Conservation (phyloP, 2,797 vertebrate genomes). For the Yasuhikotakia modesta region DNA sequence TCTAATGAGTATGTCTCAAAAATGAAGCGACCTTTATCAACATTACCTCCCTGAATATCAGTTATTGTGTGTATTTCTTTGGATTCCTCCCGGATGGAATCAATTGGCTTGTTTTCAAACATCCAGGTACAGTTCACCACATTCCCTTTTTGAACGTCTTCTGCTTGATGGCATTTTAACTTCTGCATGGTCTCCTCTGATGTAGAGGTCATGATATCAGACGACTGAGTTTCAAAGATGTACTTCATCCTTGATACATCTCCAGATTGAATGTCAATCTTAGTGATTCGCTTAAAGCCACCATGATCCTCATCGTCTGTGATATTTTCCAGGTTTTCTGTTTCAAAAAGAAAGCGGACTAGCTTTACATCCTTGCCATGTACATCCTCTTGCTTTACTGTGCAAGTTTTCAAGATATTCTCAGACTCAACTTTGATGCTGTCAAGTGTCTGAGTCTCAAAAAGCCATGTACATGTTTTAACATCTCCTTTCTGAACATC, state of each 20-base stretch:
- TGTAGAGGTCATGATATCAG: slow-evolving; percentile 86
- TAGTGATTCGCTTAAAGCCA: slow-evolving; percentile 79
- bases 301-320: slow-evolving; percentile 78
- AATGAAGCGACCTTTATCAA: slow-evolving; percentile 86
- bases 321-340: slow-evolving; percentile 88
- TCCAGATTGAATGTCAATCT: slow-evolving; percentile 86
- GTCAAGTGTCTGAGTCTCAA: slow-evolving; percentile 91
- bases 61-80: slow-evolving; percentile 77
- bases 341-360: slow-evolving; percentile 90
- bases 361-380: slow-evolving; percentile 87
- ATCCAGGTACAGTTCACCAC: slow-evolving; percentile 87
- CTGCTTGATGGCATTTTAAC: slow-evolving; percentile 80
- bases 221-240: slow-evolving; percentile 87
- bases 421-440: slow-evolving; percentile 84
- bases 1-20: slow-evolving; percentile 92
- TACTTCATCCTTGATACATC: slow-evolving; percentile 89
- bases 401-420: slow-evolving; percentile 79
- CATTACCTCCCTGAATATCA: slow-evolving; percentile 87
- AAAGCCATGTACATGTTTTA: slow-evolving; percentile 90
- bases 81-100: slow-evolving; percentile 73
- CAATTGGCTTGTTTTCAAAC: slow-evolving; percentile 90
- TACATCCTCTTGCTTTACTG: slow-evolving; percentile 83
- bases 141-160: slow-evolving; percentile 89
- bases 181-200: slow-evolving; percentile 84
- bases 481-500: slow-evolving; percentile 89